These are phyloP conservation scores for Opisthograptis luteolata DNA, from an alignment of 2,888 invertebrate genomes.

Conservation along the genomic window DNA sequence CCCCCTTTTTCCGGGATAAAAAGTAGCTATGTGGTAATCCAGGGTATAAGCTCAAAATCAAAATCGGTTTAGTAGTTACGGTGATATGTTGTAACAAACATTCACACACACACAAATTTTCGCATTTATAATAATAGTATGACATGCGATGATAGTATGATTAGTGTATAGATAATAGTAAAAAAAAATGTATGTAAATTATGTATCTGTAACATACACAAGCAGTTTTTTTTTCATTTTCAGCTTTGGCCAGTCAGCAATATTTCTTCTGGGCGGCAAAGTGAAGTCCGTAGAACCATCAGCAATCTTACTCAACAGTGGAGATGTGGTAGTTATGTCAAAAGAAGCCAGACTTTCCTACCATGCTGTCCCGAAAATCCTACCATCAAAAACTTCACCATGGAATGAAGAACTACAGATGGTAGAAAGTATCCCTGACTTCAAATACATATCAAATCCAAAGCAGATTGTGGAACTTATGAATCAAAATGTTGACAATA, in stretches of 20 bases:
- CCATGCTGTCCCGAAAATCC: conserved; percentile 96
- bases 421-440: conserved; percentile 30
- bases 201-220: conserved; percentile 10
- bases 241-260: conserved; percentile 97
- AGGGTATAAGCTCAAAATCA: too few relatives aligned
- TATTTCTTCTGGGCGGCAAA: conserved; percentile 95
- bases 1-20: too few relatives aligned
- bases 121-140: too few relatives aligned
- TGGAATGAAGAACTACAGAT: conserved; percentile 69
- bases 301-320: conserved; percentile 91
- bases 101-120: too few relatives aligned
- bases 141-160: too few relatives aligned
- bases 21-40: too few relatives aligned
- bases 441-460: conserved; percentile 54
- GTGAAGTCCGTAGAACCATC: conserved; percentile 87
- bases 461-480: conserved; percentile 44
- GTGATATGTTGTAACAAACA: too few relatives aligned
- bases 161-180: too few relatives aligned
- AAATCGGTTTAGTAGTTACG: too few relatives aligned
- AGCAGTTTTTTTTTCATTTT: conserved; percentile 1
- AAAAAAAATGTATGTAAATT: too few relatives aligned
- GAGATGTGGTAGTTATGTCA: conserved; percentile 97
- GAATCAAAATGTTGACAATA: conserved; percentile 50
- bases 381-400: conserved; percentile 74
- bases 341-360: conserved; percentile 92